Percentiles rank a stretch among this genome's conserved stretches.
These are phyloP conservation scores for Camponotus vicinus DNA, from an alignment of 1,140 invertebrate genomes.

Conservation along the genomic window DNA sequence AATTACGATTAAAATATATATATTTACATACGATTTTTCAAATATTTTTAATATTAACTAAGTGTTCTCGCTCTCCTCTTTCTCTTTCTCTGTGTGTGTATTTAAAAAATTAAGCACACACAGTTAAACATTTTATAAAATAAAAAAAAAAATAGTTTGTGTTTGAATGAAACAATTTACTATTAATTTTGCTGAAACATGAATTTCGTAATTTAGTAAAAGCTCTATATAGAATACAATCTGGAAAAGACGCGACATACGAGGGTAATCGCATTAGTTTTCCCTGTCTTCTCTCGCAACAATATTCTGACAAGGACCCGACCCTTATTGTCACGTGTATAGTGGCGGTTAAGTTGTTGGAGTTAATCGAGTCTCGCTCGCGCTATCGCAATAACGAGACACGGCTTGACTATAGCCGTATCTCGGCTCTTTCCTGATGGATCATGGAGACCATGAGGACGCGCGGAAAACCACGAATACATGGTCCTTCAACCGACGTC, in stretches of 20 bases:
- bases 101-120: too few relatives aligned
- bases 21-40: too few relatives aligned
- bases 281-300: background rate
- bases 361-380: slow-evolving; percentile 59
- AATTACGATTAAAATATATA: slow-evolving; percentile 25
- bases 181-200: background rate
- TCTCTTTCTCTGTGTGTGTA: too few relatives aligned
- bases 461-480: slow-evolving; percentile 45
- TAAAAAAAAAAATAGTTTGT: background rate
- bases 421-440: slow-evolving; percentile 24
- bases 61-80: too few relatives aligned
- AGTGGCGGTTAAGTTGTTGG: slow-evolving; percentile 35
- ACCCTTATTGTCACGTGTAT: slow-evolving; percentile 49
- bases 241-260: background rate
- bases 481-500: slow-evolving; percentile 15
- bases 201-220: background rate
- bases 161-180: slow-evolving; percentile 5
- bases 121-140: background rate
- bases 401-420: slow-evolving; percentile 1
- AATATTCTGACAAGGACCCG: slow-evolving; percentile 35
- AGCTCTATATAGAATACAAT: background rate
- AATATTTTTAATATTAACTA: too few relatives aligned
- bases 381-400: slow-evolving; percentile 57
- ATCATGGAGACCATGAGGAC: slow-evolving; percentile 53
- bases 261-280: slow-evolving; percentile 6